Conservation (phyloP, 2,888 invertebrate species). For the Germaria angustata region DNA sequence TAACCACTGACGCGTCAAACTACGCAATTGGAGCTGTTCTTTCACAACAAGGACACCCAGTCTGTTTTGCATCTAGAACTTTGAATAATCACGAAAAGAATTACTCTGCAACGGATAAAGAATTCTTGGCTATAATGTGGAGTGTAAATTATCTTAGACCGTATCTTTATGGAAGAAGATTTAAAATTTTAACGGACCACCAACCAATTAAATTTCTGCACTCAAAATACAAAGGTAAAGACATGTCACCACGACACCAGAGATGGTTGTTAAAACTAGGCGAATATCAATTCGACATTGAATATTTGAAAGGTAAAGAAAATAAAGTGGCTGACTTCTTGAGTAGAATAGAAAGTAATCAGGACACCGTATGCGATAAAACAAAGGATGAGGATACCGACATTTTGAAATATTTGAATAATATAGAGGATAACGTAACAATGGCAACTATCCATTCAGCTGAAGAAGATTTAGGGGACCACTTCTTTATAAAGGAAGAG, state of each 20-base stretch:
- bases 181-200: neutral
- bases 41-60: neutral
- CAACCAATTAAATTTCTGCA: neutral
- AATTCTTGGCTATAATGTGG: neutral
- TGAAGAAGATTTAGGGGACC: neutral
- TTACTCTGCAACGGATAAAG: neutral
- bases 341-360: neutral
- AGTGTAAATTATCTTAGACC: conserved; percentile 1
- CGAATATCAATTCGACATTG: neutral
- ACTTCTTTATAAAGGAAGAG: neutral
- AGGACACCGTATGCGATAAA: too few relatives aligned
- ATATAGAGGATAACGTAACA: neutral
- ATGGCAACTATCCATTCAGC: neutral
- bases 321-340: neutral
- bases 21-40: conserved; percentile 15
- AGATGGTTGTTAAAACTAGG: neutral
- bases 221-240: neutral
- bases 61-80: neutral
- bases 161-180: conserved; percentile 4
- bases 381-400: too few relatives aligned
- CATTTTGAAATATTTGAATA: too few relatives aligned
- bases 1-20: conserved; percentile 25
- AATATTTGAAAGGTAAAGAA: neutral
- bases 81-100: conserved; percentile 9
- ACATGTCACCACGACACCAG: neutral